Conservation (phyloP, 1,140 invertebrate species). For the Rhysida immarginata region DNA sequence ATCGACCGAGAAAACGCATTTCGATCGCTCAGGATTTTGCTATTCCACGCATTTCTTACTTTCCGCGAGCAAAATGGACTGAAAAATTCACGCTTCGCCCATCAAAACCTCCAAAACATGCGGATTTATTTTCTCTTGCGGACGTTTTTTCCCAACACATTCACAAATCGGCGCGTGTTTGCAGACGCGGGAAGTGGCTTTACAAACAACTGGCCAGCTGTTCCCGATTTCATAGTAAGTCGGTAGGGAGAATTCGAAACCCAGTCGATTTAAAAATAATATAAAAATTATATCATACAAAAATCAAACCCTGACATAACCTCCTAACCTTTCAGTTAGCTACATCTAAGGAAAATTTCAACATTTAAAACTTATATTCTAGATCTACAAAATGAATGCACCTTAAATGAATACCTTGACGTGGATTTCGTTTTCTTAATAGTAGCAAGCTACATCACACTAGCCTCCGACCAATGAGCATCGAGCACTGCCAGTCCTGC, state of each 20-base stretch:
- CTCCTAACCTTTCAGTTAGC: background rate
- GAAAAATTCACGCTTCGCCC: background rate
- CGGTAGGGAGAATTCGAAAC: slow-evolving; percentile 1
- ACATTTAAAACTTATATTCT: background rate
- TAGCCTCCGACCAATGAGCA: no score
- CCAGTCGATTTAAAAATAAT: background rate
- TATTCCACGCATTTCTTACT: background rate
- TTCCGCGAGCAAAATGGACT: background rate
- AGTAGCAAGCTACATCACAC: background rate
- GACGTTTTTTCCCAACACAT: background rate
- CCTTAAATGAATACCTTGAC: background rate
- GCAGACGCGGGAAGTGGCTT: slow-evolving; percentile 4
- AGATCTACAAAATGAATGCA: background rate
- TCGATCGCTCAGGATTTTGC: background rate
- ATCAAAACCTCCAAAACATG: background rate
- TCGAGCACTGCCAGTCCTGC: no score
- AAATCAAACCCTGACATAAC: background rate
- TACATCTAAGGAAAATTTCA: background rate
- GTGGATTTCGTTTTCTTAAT: background rate
- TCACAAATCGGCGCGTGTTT: background rate
- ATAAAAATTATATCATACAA: background rate
- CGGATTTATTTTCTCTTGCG: background rate
- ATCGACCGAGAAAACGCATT: background rate
- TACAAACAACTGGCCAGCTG: slow-evolving; percentile 6
- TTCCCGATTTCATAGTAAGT: background rate